Percentiles rank a stretch among this genome's conserved stretches.
Evolutionary conservation across 2,113 vertebrate genomes (phyloP).

Genomic region (Brachyistius frenatus): DNA sequence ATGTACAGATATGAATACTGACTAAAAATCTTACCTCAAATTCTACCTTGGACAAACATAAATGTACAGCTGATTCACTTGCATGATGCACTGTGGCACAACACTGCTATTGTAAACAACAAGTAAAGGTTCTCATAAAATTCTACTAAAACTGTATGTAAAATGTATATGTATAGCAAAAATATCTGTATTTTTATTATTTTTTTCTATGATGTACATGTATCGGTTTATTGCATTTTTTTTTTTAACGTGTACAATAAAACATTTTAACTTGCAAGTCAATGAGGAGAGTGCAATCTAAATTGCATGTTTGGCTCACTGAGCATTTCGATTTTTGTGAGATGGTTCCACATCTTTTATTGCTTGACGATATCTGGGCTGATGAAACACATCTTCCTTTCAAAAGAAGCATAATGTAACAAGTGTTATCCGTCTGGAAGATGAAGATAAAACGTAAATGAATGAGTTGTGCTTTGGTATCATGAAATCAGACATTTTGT

Average conservation of each 20-base stretch:
- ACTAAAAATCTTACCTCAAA: constrained; percentile 17
- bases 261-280: constrained; percentile 10
- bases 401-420: background rate
- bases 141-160: constrained; percentile 32
- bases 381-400: background rate
- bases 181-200: constrained; percentile 21
- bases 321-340: background rate
- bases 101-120: constrained; percentile 1
- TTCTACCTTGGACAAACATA: constrained; percentile 6
- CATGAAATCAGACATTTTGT: background rate
- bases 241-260: constrained; percentile 41
- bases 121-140: background rate
- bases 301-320: background rate
- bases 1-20: constrained; percentile 18
- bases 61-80: constrained; percentile 16
- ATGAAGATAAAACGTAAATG: background rate
- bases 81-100: constrained; percentile 26
- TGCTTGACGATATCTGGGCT: background rate
- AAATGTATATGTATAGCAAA: constrained; percentile 63
- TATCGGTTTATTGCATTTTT: background rate
- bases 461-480: background rate
- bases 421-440: background rate
- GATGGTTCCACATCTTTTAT: background rate
- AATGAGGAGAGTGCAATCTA: background rate
- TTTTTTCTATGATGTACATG: constrained; percentile 21